These are phyloP conservation scores for Eupithecia exiguata DNA, from an alignment of 2,888 invertebrate genomes.

Conservation along the genomic window DNA sequence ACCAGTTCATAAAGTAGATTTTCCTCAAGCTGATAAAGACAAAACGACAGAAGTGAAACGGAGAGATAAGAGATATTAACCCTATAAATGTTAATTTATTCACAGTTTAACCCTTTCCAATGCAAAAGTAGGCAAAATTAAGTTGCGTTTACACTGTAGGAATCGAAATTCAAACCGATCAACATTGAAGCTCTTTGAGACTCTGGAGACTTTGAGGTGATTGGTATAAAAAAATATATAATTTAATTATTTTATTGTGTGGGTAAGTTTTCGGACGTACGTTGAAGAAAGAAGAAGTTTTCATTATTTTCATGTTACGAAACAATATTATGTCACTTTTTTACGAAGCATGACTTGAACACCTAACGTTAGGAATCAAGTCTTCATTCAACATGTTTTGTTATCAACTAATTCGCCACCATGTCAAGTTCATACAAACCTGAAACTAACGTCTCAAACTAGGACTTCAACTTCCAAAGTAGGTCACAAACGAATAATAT, in stretches of 20 bases:
- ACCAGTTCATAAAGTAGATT: neutral
- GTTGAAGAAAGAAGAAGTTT: neutral
- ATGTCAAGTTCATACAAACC: neutral
- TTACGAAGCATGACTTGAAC: neutral
- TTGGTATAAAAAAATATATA: neutral
- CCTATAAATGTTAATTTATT: conserved; percentile 55
- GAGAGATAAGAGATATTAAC: conserved; percentile 36
- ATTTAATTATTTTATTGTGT: neutral
- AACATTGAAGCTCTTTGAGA: neutral
- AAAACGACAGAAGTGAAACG: conserved; percentile 14
- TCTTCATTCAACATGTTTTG: neutral
- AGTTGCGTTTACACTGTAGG: neutral
- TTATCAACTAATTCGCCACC: neutral
- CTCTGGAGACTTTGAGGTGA: neutral
- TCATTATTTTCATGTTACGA: neutral
- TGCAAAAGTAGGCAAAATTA: conserved; percentile 38
- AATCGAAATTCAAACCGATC: neutral
- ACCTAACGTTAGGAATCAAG: neutral
- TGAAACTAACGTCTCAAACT: neutral
- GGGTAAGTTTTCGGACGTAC: neutral
- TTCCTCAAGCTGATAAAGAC: conserved; percentile 7
- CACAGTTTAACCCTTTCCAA: conserved; percentile 53
- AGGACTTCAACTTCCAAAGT: conserved; percentile 19
- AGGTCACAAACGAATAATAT: conserved; percentile 27
- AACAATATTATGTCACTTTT: neutral